Conservation (phyloP, 2,797 vertebrate species). For the Ibycter americanus region DNA sequence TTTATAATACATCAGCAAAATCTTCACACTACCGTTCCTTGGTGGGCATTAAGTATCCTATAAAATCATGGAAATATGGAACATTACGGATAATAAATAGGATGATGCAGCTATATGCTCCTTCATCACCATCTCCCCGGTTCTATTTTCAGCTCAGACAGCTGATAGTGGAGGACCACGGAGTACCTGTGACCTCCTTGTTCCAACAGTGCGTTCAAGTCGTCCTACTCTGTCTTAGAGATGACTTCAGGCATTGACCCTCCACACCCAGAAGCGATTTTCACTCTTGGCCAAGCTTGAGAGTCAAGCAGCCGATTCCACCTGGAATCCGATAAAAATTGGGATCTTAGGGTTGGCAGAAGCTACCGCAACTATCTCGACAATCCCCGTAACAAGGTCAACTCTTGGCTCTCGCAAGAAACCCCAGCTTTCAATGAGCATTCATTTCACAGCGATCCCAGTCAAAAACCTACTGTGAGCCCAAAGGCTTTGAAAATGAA, state of each 20-base stretch:
- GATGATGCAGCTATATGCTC: rapidly evolving
- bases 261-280: neutral
- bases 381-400: neutral
- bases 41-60: neutral
- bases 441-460: neutral
- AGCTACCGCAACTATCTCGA: rapidly evolving
- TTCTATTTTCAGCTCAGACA: neutral
- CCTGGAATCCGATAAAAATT: neutral
- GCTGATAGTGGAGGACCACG: rapidly evolving
- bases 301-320: neutral
- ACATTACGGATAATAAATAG: neutral
- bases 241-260: neutral
- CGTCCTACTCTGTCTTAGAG: neutral
- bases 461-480: neutral
- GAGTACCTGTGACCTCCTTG: rapidly evolving
- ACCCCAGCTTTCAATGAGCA: rapidly evolving
- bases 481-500: neutral
- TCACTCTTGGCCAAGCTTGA: neutral
- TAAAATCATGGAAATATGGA: neutral
- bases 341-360: neutral
- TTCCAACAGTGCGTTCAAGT: rapidly evolving
- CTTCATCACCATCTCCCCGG: neutral
- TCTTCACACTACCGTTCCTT: neutral
- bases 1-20: neutral
- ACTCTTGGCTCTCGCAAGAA: neutral